Evolutionary conservation across 2,888 invertebrate species (phyloP).

Genomic region (Neria commutata): DNA sequence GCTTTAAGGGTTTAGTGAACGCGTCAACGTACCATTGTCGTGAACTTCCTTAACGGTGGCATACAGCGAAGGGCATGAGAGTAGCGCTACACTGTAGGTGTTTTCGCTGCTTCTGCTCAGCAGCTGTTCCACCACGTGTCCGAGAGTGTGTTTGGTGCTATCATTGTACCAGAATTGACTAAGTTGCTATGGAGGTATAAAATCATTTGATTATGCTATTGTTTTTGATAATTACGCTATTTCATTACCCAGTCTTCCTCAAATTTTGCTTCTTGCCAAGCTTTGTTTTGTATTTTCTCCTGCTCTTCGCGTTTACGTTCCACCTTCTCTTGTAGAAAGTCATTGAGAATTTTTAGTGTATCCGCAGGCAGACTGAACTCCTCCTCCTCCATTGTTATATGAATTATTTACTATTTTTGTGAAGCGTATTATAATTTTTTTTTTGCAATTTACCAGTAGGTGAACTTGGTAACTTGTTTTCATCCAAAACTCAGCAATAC

Average conservation of each 20-base stretch:
- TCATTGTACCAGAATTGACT: constrained; percentile 98
- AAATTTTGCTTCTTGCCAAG: constrained; percentile 65
- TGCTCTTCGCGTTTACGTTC: constrained; percentile 67
- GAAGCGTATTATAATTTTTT: no score
- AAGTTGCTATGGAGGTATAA: constrained; percentile 75
- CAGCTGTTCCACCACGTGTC: constrained; percentile 68
- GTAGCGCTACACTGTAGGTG: constrained; percentile 71
- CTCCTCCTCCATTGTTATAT: constrained; percentile 65
- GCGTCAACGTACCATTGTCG: constrained; percentile 36
- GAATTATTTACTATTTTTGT: no score
- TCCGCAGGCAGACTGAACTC: constrained; percentile 71
- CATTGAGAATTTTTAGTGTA: constrained; percentile 75
- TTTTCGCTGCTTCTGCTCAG: constrained; percentile 56
- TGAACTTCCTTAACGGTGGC: constrained; percentile 66
- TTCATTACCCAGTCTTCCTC: constrained; percentile 81
- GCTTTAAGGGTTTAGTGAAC: neutral
- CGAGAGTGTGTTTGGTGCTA: constrained; percentile 74
- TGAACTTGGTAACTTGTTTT: no score
- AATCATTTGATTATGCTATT: no score
- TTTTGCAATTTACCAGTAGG: no score
- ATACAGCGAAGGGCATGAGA: constrained; percentile 90
- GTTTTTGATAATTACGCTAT: no score
- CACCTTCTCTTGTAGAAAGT: constrained; percentile 76
- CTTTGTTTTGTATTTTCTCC: constrained; percentile 47
- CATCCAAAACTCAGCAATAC: no score